Evolutionary conservation across 2,888 invertebrate genomes (phyloP).

Genomic region (Panzeria rudis): DNA sequence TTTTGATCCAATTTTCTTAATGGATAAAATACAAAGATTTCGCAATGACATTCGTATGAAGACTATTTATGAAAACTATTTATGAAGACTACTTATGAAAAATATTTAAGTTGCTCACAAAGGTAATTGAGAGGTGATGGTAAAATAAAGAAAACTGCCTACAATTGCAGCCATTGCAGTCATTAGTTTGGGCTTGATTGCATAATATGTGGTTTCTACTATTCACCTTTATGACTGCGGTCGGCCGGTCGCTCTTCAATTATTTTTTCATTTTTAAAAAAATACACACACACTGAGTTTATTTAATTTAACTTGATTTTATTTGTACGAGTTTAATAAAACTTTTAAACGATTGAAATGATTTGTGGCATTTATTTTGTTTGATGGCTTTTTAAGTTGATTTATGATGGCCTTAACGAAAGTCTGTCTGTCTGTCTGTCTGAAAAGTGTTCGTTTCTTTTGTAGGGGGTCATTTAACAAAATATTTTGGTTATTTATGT

Average conservation of each 20-base stretch:
- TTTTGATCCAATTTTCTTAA: too few relatives aligned
- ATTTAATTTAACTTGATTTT: slow-evolving; percentile 1
- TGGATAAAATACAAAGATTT: too few relatives aligned
- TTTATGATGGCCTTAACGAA: slow-evolving; percentile 15
- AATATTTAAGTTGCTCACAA: slow-evolving; percentile 1
- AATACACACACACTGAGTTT: too few relatives aligned
- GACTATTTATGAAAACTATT: too few relatives aligned
- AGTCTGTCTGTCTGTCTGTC: too few relatives aligned
- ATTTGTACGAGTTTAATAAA: not conserved
- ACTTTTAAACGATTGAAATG: not conserved
- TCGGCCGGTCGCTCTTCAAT: too few relatives aligned
- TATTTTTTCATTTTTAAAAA: not conserved
- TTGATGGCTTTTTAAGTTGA: slow-evolving; percentile 5
- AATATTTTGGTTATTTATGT: not conserved
- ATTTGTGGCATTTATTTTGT: slow-evolving; percentile 22
- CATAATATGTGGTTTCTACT: slow-evolving; percentile 18
- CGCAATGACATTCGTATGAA: too few relatives aligned
- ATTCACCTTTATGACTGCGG: not conserved
- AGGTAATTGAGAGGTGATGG: slow-evolving; percentile 6
- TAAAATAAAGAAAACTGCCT: slow-evolving; percentile 10
- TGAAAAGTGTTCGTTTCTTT: too few relatives aligned
- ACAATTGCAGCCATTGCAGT: slow-evolving; percentile 19
- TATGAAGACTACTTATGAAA: too few relatives aligned
- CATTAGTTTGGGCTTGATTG: not conserved
- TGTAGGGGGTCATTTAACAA: slow-evolving; percentile 20